Percentiles rank a stretch among this genome's conserved stretches.
These are phyloP conservation scores for Meganola albula DNA, from an alignment of 2,888 invertebrate genomes.

Conservation along the genomic window DNA sequence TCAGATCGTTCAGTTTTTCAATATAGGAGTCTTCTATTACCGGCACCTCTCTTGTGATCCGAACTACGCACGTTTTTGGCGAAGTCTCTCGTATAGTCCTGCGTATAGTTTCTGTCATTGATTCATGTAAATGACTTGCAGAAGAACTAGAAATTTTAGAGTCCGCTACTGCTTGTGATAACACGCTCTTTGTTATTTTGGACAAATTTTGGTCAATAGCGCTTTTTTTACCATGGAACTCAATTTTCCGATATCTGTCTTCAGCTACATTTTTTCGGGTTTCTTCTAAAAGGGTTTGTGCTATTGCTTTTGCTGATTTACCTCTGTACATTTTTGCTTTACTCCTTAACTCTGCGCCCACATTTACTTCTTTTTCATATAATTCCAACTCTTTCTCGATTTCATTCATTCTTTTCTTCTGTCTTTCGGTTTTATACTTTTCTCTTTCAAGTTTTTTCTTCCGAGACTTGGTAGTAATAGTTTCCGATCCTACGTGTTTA, in stretches of 20 bases:
- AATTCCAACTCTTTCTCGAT: conserved; percentile 55
- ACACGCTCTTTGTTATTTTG: conserved; percentile 36
- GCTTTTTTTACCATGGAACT: conserved; percentile 41
- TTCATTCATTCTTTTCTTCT: conserved; percentile 67
- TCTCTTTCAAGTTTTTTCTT: conserved; percentile 65
- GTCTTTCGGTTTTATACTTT: conserved; percentile 55
- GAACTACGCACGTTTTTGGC: conserved; percentile 54
- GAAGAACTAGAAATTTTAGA: conserved; percentile 33
- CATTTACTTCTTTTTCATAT: conserved; percentile 62
- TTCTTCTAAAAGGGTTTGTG: conserved; percentile 79
- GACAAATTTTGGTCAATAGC: conserved; percentile 38
- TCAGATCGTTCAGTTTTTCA: conserved; percentile 78
- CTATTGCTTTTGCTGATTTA: conserved; percentile 86
- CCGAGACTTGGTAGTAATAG: conserved; percentile 62
- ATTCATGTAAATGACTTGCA: conserved; percentile 37
- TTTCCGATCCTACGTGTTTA: conserved; percentile 80
- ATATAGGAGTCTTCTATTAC: conserved; percentile 75
- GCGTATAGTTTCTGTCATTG: conserved; percentile 43
- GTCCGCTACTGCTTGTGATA: conserved; percentile 34
- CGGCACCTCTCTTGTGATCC: conserved; percentile 54
- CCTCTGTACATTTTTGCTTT: conserved; percentile 81
- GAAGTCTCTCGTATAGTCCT: conserved; percentile 47
- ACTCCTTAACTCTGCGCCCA: conserved; percentile 71
- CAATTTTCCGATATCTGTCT: conserved; percentile 44
- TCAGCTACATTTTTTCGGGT: conserved; percentile 75